phyloP scores from a whole-genome alignment of 2,888 invertebrate species.

The Palloptera scutellata region DNA sequence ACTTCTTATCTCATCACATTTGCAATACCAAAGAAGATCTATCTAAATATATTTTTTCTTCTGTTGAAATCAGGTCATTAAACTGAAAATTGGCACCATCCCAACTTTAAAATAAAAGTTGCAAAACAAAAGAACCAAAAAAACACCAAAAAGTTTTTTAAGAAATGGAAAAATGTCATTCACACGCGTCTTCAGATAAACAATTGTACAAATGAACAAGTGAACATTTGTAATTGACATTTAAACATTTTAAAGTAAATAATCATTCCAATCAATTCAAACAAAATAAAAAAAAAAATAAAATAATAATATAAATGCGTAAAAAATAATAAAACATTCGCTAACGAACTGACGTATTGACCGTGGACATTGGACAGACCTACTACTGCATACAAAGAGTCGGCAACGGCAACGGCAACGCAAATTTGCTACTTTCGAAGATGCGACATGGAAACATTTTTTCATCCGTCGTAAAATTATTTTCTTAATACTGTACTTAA shows the following conservation, averaged over 20 bases:
- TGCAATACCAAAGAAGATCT: no score
- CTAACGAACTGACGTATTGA: background rate
- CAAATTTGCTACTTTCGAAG: no score
- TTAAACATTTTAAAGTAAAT: no score
- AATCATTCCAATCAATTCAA: no score
- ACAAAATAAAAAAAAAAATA: no score
- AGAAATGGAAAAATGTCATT: constrained; percentile 8
- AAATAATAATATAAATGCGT: no score
- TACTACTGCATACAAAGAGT: constrained; percentile 20
- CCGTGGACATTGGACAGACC: constrained; percentile 12
- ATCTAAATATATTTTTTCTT: background rate
- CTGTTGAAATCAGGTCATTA: constrained; percentile 20
- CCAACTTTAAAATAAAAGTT: constrained; percentile 16
- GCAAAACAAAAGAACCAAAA: background rate
- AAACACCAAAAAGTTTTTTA: no score
- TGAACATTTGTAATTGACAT: no score
- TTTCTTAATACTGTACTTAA: background rate
- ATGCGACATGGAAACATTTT: constrained; percentile 4
- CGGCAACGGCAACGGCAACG: constrained; percentile 10
- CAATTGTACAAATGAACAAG: background rate
- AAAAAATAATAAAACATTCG: no score
- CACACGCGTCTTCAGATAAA: background rate
- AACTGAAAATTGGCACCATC: constrained; percentile 20
- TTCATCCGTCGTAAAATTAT: background rate
- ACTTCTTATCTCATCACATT: no score